phyloP scores from a whole-genome alignment of 2,113 vertebrate genomes.

The Parus major region DNA sequence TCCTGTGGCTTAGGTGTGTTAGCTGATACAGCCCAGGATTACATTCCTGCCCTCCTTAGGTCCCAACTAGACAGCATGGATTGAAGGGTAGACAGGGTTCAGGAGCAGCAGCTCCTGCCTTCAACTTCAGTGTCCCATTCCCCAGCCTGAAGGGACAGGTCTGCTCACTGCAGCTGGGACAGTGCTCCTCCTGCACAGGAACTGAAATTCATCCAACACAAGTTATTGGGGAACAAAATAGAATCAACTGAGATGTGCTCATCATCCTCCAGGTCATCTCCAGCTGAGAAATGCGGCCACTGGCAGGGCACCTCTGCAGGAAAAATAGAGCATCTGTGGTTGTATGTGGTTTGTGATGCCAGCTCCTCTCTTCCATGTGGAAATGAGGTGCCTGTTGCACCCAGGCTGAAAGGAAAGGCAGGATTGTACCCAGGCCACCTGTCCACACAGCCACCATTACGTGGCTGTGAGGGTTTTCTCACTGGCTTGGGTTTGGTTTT shows the following conservation, averaged over 20 bases:
- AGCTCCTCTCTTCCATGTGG: neutral
- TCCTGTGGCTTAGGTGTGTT: neutral
- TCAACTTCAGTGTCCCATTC: accelerated
- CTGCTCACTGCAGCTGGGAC: neutral
- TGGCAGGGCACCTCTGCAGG: neutral
- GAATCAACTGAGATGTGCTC: neutral
- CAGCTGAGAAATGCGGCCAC: neutral
- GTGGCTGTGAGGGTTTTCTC: neutral
- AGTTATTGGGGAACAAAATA: neutral
- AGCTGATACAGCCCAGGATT: neutral
- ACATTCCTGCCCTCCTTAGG: neutral
- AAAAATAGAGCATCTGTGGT: neutral
- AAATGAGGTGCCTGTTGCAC: neutral
- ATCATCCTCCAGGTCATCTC: neutral
- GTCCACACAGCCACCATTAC: neutral
- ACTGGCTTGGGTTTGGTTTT: neutral
- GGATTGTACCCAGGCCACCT: neutral
- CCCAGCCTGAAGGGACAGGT: neutral
- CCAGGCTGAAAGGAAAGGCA: neutral
- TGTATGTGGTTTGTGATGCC: neutral
- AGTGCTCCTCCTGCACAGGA: neutral
- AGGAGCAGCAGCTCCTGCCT: neutral
- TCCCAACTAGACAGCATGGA: neutral
- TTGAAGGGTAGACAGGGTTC: neutral
- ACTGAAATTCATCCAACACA: neutral